Percentiles rank a stretch among this genome's conserved stretches.
These are phyloP conservation scores for Oscheius myriophilus DNA, from an alignment of 2,888 invertebrate species.

Conservation along the genomic window DNA sequence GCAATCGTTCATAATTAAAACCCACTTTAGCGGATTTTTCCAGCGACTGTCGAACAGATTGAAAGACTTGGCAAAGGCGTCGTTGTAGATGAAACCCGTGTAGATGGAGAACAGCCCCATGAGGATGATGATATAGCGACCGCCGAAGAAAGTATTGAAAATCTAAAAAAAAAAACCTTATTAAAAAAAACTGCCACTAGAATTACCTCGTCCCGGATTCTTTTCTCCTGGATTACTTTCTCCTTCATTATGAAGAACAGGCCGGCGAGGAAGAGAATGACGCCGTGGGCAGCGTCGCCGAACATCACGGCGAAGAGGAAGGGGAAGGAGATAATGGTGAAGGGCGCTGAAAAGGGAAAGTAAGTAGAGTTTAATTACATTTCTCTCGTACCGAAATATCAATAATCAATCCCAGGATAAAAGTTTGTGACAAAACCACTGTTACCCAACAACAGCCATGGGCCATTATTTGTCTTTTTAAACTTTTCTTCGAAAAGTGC, in stretches of 20 bases:
- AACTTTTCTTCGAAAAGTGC: too few relatives aligned
- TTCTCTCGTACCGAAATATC: too few relatives aligned
- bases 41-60: constrained; percentile 73
- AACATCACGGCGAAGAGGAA: constrained; percentile 98
- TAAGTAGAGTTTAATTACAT: background rate
- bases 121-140: constrained; percentile 64
- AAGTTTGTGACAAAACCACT: too few relatives aligned
- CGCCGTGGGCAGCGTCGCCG: constrained; percentile 93
- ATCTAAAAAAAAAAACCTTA: too few relatives aligned
- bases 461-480: too few relatives aligned
- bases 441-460: too few relatives aligned
- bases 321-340: constrained; percentile 95
- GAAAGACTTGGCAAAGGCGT: constrained; percentile 68
- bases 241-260: constrained; percentile 93
- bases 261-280: constrained; percentile 88
- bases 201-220: constrained; percentile 63
- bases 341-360: constrained; percentile 80
- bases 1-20: background rate
- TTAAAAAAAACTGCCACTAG: background rate
- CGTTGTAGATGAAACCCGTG: constrained; percentile 66
- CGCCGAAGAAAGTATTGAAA: constrained; percentile 62
- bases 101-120: constrained; percentile 68
- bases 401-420: too few relatives aligned
- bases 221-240: constrained; percentile 78
- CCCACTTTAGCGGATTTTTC: constrained; percentile 58